Evolutionary conservation across 2,113 vertebrate genomes (phyloP), one percentile per base, ranked within the genome.

Genomic region (Callospermophilus lateralis): DNA sequence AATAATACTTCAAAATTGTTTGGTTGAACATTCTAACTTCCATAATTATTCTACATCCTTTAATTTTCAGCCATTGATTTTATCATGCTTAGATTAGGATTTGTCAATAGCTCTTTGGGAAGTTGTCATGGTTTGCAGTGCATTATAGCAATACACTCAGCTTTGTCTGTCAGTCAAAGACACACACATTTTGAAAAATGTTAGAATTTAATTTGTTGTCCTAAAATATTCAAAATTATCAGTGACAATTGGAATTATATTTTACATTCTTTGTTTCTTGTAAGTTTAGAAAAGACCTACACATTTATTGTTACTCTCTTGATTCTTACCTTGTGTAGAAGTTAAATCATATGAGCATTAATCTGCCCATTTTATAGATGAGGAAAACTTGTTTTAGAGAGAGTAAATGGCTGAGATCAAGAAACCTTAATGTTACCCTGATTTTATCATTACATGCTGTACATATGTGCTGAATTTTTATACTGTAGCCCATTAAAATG

Each of bases 1-100:
- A 77, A 20, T 65, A 8, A 12, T 95, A 8, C 53, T 90, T 88
- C 95, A 72, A 51, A 84, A 13, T 81, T 89, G 53, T 85, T 78
- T 96, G 81, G 30, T 81, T 11, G 24, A 70, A 11, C 32, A 37
- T 78, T 45, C 7, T 42, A 2, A 70, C 84, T 92, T 63, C 90
- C 19, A 76, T 42, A 94, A 67, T n/a, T 2, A 89, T 70, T 72
- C 26, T 28, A 1, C 4, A 53, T 74, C 42, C 4, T 91, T 42
- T 65, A 77, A 74, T 85, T 79, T 91, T 92, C 30, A 84, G 0
- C n/a, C 16, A 65, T 42, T 93, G 51, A 3, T 37, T 94, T 93
- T 32, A 51, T 84, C 48, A 90, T 88, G n/a, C 4, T 65, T 70
- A 61, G 10, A 26, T 9, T 63, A 81, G 12, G 4, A 12, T 51